phyloP scores from a whole-genome alignment of 2,113 vertebrate species.

The Perognathus longimembris region DNA sequence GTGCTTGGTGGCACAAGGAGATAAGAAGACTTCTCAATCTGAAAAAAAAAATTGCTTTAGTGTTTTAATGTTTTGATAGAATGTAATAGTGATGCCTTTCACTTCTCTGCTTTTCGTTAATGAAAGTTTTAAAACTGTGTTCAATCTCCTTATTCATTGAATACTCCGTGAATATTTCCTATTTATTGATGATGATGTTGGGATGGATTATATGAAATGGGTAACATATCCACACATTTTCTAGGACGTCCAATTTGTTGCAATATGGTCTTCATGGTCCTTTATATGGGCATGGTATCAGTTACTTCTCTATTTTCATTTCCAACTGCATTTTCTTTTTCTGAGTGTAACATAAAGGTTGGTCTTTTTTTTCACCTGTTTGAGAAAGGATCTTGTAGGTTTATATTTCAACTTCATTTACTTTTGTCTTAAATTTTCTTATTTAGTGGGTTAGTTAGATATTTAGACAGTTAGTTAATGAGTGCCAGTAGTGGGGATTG shows the following conservation, averaged over 20 bases:
- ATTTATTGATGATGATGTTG: neutral
- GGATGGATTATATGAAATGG: neutral
- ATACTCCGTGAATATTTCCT: neutral
- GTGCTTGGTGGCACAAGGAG: too few species aligned
- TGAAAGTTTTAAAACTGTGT: neutral
- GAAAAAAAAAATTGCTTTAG: neutral
- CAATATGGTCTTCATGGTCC: too few species aligned
- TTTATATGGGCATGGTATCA: neutral
- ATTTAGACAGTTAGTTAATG: too few species aligned
- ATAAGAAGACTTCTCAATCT: too few species aligned
- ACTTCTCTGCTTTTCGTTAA: neutral
- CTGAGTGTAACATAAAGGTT: neutral
- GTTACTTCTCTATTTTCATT: neutral
- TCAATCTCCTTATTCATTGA: neutral
- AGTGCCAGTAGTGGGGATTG: too few species aligned
- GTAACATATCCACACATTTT: neutral
- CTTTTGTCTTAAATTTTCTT: neutral
- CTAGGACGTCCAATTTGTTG: neutral
- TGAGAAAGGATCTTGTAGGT: too few species aligned
- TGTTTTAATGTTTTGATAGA: neutral
- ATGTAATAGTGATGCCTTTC: neutral
- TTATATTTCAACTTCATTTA: neutral
- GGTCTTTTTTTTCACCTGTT: neutral
- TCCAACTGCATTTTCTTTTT: neutral
- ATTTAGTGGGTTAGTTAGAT: neutral